Evolutionary conservation across 2,888 invertebrate species (phyloP), one percentile per base, ranked within the genome.

Genomic region (Cantharis lateralis): DNA sequence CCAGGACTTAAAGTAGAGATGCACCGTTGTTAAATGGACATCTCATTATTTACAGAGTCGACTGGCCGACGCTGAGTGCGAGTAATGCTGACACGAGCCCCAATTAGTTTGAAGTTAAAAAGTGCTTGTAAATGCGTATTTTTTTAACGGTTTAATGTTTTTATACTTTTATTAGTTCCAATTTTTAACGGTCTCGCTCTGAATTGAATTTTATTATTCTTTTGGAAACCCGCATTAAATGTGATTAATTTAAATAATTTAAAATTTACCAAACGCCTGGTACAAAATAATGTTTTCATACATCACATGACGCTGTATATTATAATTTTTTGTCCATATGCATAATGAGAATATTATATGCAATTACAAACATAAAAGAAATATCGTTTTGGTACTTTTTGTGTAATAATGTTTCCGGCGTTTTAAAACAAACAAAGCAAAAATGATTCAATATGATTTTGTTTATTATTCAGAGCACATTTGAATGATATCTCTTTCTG

Each of bases 61-160:
- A 82, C 82, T 82, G 82, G 83, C 83, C 84, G 84, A 84, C 83
- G 83, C 78, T 80, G 75, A 77, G 80, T 80, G 82, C 78, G 82
- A 82, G 81, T 81, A 83, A 84, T 80, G 81, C 83, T 83, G 84
- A 84, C 84, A 83, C 81, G 82, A 82, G 81, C 80, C 80, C 82
- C 84, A 84, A 85, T 85, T 85, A 84, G 84, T 84, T 84, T 82
- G 78, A 81, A 81, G 82, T 83, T 82, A 80, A 79, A 81, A 83
- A 82, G 82, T 82, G 82, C 82, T 80, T 79, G 79, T 78, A 80
- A 81, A 82, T 80, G 81, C 76, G 77, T 74, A 81, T 80, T 81
- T 82, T 81, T 78, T 76, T 77, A 77, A 71, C 70, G 75, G 79
- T 75, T 80, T 81, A 81, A 81, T 80, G 81, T 78, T 75, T 64